A percentile compares a stretch with the other conserved stretches of the same genome.
phyloP scores from a whole-genome alignment of 2,888 invertebrate species.

The Rhingia rostrata region DNA sequence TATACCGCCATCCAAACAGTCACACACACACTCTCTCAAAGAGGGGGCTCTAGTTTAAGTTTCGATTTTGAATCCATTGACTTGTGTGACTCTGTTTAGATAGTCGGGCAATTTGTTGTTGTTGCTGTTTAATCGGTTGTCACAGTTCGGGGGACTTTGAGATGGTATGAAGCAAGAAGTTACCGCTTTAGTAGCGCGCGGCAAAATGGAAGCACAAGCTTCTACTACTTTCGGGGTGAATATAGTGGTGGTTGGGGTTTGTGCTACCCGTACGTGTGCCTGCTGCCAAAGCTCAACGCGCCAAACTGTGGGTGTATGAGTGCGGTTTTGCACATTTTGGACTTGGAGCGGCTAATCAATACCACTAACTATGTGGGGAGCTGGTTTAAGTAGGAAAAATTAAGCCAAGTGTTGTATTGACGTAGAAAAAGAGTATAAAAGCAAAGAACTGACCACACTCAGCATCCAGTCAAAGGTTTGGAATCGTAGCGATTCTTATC shows the following conservation, averaged over 20 bases:
- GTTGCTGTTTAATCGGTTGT: constrained; percentile 46
- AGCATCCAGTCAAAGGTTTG: constrained; percentile 84
- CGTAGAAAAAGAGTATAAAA: constrained; percentile 81
- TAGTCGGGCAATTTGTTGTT: constrained; percentile 50
- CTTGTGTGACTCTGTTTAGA: constrained; percentile 63
- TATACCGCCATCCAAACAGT: background rate
- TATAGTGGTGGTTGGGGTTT: constrained; percentile 29
- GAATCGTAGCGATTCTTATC: constrained; percentile 83
- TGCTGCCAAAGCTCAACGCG: constrained; percentile 42
- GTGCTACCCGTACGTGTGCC: constrained; percentile 13
- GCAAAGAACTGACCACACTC: constrained; percentile 83
- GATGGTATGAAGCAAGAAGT: constrained; percentile 60
- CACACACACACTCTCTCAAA: constrained; percentile 2
- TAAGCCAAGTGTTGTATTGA: constrained; percentile 55
- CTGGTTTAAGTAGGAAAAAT: constrained; percentile 71
- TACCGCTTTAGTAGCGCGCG: constrained; percentile 39
- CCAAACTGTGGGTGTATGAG: constrained; percentile 28
- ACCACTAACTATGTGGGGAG: constrained; percentile 47
- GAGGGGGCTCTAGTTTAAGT: constrained; percentile 63
- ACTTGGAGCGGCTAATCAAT: constrained; percentile 66
- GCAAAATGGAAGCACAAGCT: constrained; percentile 55
- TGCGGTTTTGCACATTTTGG: constrained; percentile 75
- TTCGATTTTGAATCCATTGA: constrained; percentile 65
- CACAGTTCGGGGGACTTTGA: constrained; percentile 28
- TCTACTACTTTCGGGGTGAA: constrained; percentile 30